Percentiles rank a stretch among this genome's conserved stretches.
Evolutionary conservation across 2,113 vertebrate genomes (phyloP).

Genomic region (Megatriorchis doriae): DNA sequence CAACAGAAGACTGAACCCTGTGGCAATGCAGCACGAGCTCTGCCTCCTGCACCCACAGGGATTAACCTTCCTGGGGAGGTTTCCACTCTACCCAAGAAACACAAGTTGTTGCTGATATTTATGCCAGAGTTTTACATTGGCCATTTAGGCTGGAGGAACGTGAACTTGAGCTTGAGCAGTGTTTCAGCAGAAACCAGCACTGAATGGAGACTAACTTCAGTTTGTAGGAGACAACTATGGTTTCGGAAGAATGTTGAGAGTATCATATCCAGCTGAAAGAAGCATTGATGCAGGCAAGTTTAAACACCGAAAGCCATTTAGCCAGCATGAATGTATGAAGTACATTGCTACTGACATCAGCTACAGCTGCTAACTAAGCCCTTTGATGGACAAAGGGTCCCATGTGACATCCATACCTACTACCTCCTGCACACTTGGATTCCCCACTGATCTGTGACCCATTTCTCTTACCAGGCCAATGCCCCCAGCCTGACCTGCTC

Average conservation of each 20-base stretch:
- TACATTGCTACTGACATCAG: not conserved
- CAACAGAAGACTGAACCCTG: not conserved
- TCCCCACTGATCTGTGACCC: not conserved
- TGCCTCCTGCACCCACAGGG: not conserved
- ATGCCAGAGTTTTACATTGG: not conserved
- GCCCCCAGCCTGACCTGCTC: not conserved
- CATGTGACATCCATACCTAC: not conserved
- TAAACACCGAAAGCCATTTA: not conserved
- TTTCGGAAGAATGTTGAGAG: not conserved
- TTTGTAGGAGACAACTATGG: not conserved
- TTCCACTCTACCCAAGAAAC: not conserved
- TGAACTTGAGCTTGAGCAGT: not conserved
- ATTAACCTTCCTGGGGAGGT: not conserved
- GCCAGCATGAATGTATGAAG: not conserved
- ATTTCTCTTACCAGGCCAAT: not conserved
- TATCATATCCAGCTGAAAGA: not conserved
- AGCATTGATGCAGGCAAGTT: fast-evolving
- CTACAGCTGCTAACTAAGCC: not conserved
- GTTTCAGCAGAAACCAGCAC: not conserved
- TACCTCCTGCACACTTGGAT: not conserved
- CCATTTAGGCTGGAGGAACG: not conserved
- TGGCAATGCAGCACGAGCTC: not conserved
- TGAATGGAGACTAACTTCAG: not conserved
- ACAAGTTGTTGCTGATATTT: not conserved
- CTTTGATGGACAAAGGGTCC: not conserved